These are phyloP conservation scores for Pitta sordida DNA, from an alignment of 2,113 vertebrate genomes.

Conservation along the genomic window DNA sequence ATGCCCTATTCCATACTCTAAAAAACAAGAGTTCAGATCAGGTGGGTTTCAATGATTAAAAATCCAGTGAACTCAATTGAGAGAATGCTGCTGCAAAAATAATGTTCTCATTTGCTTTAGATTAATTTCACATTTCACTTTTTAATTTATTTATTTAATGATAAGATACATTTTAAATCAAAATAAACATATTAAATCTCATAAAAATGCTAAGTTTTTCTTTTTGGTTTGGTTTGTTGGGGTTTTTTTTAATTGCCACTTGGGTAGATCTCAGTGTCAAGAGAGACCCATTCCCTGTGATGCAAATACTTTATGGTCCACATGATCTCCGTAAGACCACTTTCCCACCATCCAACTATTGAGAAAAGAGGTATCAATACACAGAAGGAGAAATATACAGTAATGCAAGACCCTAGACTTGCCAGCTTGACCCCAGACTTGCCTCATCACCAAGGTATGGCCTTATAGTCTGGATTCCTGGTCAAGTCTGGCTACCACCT, in stretches of 20 bases:
- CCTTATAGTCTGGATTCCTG: neutral
- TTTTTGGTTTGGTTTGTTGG: neutral
- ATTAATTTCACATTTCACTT: neutral
- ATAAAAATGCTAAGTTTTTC: neutral
- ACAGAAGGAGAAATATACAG: neutral
- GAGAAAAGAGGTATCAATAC: neutral
- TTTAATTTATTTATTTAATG: neutral
- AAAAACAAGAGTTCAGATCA: accelerated
- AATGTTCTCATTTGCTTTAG: neutral
- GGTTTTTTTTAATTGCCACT: neutral
- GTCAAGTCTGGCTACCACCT: too few species aligned
- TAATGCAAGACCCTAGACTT: neutral
- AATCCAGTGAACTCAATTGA: neutral
- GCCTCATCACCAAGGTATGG: neutral
- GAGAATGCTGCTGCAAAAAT: neutral
- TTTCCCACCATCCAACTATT: neutral
- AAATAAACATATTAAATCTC: neutral
- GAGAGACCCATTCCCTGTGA: neutral
- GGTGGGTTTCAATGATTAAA: neutral
- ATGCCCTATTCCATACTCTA: neutral
- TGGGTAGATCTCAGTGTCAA: neutral
- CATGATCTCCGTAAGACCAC: neutral
- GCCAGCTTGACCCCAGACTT: neutral
- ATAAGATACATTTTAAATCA: neutral
- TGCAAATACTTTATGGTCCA: neutral